phyloP scores from a whole-genome alignment of 1,140 invertebrate genomes.

The Bombyx mori region DNA sequence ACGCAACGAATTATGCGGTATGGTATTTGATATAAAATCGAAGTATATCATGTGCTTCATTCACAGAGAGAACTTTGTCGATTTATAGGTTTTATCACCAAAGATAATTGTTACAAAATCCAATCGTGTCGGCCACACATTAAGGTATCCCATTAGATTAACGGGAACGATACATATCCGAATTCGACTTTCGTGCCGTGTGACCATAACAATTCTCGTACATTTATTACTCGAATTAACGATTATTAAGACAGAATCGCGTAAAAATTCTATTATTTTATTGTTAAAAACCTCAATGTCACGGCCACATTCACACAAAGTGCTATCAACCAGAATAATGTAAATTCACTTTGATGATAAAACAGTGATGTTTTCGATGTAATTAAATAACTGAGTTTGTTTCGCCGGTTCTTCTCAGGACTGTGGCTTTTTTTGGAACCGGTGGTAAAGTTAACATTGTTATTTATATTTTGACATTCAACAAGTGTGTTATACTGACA shows the following conservation, averaged over 20 bases:
- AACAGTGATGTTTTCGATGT: too few relatives aligned
- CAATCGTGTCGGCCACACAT: constrained; percentile 61
- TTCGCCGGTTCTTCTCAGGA: too few relatives aligned
- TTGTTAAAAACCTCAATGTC: background rate
- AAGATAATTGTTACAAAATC: constrained; percentile 25
- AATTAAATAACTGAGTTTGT: too few relatives aligned
- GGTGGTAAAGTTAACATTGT: too few relatives aligned
- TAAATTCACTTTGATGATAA: too few relatives aligned
- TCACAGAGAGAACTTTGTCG: background rate
- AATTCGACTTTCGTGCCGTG: constrained; percentile 43
- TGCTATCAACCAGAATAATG: too few relatives aligned
- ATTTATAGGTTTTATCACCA: constrained; percentile 5
- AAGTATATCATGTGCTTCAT: background rate
- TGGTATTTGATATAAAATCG: too few relatives aligned
- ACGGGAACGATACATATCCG: constrained; percentile 37
- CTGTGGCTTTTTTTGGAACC: too few relatives aligned
- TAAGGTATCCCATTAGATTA: constrained; percentile 50
- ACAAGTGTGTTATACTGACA: too few relatives aligned
- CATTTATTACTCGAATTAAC: constrained; percentile 41
- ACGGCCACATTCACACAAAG: background rate
- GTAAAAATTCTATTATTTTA: constrained; percentile 1
- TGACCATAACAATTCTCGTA: constrained; percentile 46
- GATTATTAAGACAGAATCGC: constrained; percentile 21
- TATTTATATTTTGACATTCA: too few relatives aligned
- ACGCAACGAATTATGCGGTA: too few relatives aligned